Conservation (phyloP, 2,888 invertebrate genomes). For the Tipula unca region DNA sequence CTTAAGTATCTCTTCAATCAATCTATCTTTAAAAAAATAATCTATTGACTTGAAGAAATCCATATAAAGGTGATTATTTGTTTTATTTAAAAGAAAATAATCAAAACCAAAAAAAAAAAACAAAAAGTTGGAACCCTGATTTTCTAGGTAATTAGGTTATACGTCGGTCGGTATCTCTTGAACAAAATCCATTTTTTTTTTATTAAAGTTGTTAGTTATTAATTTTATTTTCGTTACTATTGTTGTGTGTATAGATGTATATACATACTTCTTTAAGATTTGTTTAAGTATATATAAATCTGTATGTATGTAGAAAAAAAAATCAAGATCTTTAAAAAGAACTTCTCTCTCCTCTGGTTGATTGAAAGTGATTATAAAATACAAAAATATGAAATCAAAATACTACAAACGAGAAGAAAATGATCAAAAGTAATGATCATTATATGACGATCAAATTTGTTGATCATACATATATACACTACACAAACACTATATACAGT, state of each 20-base stretch:
- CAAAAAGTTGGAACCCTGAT: neutral
- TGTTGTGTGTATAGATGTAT: neutral
- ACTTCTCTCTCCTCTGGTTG: neutral
- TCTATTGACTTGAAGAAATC: neutral
- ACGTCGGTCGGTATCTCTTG: neutral
- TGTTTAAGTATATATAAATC: neutral
- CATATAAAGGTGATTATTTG: conserved; percentile 14
- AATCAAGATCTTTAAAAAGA: neutral
- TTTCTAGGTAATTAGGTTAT: conserved; percentile 14
- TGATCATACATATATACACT: neutral
- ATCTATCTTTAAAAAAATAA: neutral
- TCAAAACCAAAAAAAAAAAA: neutral
- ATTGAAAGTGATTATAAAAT: neutral
- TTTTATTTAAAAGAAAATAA: conserved; percentile 8
- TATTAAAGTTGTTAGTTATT: neutral
- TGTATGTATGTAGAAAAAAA: neutral
- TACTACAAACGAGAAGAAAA: neutral
- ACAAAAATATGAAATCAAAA: neutral
- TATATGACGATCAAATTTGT: neutral
- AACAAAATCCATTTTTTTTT: neutral
- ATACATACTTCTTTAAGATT: neutral
- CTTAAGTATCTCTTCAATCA: conserved; percentile 14
- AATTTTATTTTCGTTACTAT: neutral
- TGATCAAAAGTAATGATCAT: neutral
- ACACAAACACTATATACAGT: neutral